A percentile compares a stretch with the other conserved stretches of the same genome.
Conservation (phyloP, 2,113 vertebrate species). For the Empidonax traillii region DNA sequence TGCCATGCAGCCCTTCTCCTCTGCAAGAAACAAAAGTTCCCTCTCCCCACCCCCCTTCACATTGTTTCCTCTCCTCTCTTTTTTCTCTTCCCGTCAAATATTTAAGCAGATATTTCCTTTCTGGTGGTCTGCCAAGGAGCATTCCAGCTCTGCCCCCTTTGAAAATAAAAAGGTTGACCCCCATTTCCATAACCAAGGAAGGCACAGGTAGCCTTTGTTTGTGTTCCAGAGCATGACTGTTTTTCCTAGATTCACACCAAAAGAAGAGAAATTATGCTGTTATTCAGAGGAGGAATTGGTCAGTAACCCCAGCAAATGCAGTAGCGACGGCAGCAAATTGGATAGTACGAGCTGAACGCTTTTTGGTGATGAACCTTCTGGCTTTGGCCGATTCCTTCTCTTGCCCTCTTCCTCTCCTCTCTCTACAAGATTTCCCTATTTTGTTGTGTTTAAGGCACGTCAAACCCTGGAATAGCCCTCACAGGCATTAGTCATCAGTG, state of each 20-base stretch:
- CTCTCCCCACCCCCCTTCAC: neutral
- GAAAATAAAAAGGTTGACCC: constrained; percentile 51
- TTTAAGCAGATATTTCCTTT: constrained; percentile 62
- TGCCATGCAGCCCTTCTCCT: neutral
- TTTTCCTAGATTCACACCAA: constrained; percentile 45
- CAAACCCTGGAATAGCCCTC: constrained; percentile 66
- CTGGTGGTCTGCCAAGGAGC: constrained; percentile 49
- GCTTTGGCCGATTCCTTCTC: neutral
- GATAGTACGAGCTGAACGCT: neutral
- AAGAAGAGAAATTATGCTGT: constrained; percentile 36
- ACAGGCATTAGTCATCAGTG: constrained; percentile 61
- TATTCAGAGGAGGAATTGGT: constrained; percentile 40
- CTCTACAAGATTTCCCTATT: constrained; percentile 33
- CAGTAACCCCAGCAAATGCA: constrained; percentile 35
- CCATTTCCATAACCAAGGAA: constrained; percentile 63
- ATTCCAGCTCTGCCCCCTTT: constrained; percentile 57
- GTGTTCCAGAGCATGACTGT: constrained; percentile 48
- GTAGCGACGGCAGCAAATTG: neutral
- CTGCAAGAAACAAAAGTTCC: neutral
- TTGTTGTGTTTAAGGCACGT: constrained; percentile 36
- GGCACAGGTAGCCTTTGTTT: constrained; percentile 61
- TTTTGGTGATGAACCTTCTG: constrained; percentile 16
- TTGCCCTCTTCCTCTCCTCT: neutral
- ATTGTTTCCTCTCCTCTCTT: constrained; percentile 11
- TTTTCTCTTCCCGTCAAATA: constrained; percentile 47